phyloP scores from a whole-genome alignment of 2,888 invertebrate genomes.

The Seira musarum region DNA sequence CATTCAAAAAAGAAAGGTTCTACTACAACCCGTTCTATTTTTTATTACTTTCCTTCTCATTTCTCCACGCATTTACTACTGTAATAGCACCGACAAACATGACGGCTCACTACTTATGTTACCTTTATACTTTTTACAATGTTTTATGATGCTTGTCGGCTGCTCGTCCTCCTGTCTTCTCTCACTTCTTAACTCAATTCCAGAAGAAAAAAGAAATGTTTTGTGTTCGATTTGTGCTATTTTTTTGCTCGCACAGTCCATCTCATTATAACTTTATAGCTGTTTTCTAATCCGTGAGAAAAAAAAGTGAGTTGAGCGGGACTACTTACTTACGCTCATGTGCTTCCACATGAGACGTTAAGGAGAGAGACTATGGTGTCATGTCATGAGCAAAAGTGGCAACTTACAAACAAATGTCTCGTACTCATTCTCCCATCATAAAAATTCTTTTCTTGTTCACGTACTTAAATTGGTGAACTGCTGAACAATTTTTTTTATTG shows the following conservation, averaged over 20 bases:
- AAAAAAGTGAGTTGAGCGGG: neutral
- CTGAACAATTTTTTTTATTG: conserved; percentile 7
- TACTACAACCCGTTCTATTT: no score
- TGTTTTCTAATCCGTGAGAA: conserved; percentile 9
- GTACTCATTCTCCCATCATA: conserved; percentile 6
- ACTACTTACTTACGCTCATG: no score
- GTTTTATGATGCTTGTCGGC: neutral
- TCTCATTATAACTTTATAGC: conserved; percentile 11
- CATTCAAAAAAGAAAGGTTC: no score
- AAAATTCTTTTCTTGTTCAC: neutral
- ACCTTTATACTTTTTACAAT: neutral
- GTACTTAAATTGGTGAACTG: neutral
- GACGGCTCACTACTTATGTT: neutral
- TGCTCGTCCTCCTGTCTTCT: neutral
- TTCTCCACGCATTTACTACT: neutral
- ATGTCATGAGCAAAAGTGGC: conserved; percentile 11
- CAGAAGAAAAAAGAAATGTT: neutral
- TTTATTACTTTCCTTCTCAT: no score
- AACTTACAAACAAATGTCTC: conserved; percentile 7
- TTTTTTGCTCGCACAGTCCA: neutral
- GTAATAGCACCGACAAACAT: conserved; percentile 7
- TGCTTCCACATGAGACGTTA: no score
- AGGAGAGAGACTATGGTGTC: neutral
- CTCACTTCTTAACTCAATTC: neutral
- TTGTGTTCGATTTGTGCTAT: neutral